Evolutionary conservation across 2,113 vertebrate genomes (phyloP).

Genomic region (human (Homo sapiens)): DNA sequence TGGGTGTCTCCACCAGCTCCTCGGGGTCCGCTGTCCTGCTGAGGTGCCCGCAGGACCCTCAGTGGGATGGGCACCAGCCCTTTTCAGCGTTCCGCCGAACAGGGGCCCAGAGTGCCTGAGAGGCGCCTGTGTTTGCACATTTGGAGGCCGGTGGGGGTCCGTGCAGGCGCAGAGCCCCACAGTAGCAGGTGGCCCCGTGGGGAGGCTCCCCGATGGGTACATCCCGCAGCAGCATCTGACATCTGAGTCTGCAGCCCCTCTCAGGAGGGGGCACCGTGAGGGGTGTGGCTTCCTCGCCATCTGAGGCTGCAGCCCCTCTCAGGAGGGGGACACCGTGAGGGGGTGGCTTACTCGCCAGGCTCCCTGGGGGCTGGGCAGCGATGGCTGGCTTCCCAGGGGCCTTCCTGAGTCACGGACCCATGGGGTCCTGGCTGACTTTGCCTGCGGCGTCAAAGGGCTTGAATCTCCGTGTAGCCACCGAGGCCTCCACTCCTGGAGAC

Average conservation of each 20-base stretch:
- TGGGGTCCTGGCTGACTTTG: not conserved
- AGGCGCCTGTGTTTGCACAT: not conserved
- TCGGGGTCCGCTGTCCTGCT: not conserved
- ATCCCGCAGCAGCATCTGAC: too few relatives aligned
- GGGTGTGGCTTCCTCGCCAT: not conserved
- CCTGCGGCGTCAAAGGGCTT: not conserved
- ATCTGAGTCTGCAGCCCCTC: not conserved
- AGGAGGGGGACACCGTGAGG: not conserved
- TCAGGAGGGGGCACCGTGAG: not conserved
- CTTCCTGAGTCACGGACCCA: not conserved
- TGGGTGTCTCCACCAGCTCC: not conserved
- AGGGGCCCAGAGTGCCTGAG: not conserved
- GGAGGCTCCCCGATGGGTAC: not conserved
- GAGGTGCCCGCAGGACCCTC: not conserved
- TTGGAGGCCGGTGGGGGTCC: not conserved
- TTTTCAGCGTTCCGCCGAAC: not conserved
- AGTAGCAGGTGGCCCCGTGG: not conserved
- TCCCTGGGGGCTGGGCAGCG: not conserved
- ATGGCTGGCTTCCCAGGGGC: not conserved
- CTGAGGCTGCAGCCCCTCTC: not conserved
- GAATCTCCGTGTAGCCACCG: accelerated
- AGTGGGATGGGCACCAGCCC: too few relatives aligned
- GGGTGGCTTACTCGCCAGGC: not conserved
- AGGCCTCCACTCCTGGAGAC: not conserved
- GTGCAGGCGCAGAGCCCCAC: not conserved